These are phyloP conservation scores for Catagonus wagneri DNA, from an alignment of 2,113 vertebrate genomes.

Conservation along the genomic window DNA sequence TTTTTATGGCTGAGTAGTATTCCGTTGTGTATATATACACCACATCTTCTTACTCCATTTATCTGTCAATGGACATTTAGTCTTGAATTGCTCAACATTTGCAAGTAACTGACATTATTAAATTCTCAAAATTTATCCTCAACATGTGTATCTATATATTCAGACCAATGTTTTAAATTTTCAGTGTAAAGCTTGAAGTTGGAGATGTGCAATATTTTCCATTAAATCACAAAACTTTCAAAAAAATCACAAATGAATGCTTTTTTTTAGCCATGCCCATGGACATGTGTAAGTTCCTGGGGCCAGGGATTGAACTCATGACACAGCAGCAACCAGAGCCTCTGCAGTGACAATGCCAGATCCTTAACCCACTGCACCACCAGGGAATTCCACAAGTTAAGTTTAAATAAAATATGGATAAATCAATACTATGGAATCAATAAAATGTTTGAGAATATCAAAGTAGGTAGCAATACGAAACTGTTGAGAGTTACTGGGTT, in stretches of 20 bases:
- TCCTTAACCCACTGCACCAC: too few relatives aligned
- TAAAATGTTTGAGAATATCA: not conserved
- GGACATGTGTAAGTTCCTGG: too few relatives aligned
- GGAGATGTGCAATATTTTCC: not conserved
- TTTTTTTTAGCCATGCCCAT: too few relatives aligned
- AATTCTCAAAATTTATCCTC: not conserved
- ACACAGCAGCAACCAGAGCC: too few relatives aligned
- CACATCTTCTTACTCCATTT: too few relatives aligned
- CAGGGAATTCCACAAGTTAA: not conserved
- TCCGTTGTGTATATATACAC: too few relatives aligned
- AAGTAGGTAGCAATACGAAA: not conserved
- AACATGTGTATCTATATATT: not conserved
- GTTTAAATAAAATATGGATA: not conserved
- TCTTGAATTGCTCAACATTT: not conserved
- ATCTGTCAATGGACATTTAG: too few relatives aligned
- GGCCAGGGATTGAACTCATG: too few relatives aligned
- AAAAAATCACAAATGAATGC: not conserved
- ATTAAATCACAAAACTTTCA: not conserved
- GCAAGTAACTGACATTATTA: constrained; percentile 10
- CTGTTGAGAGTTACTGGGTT: not conserved
- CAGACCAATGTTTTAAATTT: not conserved
- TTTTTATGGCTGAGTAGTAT: too few relatives aligned
- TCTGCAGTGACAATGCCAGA: too few relatives aligned
- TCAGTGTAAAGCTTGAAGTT: not conserved
- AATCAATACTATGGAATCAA: not conserved